phyloP scores from a whole-genome alignment of 2,797 vertebrate species.

The Lerista edwardsae region DNA sequence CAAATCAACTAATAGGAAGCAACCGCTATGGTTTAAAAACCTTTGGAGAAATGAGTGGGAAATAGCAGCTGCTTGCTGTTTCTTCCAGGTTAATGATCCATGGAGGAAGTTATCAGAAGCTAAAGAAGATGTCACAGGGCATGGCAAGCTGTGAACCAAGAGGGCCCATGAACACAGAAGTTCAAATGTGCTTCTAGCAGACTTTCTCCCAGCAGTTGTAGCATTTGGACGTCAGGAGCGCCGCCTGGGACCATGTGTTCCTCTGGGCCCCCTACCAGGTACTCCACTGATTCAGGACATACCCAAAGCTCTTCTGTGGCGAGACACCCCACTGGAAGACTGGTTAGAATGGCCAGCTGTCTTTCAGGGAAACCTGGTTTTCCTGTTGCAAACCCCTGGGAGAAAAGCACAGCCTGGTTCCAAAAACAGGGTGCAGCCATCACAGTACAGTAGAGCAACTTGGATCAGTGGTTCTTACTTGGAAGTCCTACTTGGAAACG shows the following conservation, averaged over 20 bases:
- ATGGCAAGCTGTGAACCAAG: background rate
- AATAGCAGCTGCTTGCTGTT: background rate
- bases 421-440: too few species aligned
- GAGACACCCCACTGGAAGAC: background rate
- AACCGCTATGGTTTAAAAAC: background rate
- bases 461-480: too few species aligned
- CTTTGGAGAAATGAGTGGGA: background rate
- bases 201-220: background rate
- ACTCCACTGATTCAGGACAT: too few species aligned
- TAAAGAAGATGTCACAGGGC: background rate
- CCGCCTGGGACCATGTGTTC: too few species aligned
- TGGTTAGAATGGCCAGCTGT: too few species aligned
- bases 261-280: too few species aligned
- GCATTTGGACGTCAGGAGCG: background rate
- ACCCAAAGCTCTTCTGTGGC: background rate
- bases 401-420: too few species aligned
- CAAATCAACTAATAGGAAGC: background rate
- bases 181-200: background rate
- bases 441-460: too few species aligned
- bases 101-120: constrained; percentile 3
- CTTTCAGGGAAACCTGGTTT: too few species aligned
- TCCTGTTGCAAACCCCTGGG: too few species aligned
- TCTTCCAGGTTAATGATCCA: constrained; percentile 25
- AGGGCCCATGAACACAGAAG: too few species aligned
- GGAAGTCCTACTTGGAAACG: too few species aligned